Evolutionary conservation across 2,113 vertebrate genomes (phyloP).

Genomic region (Eulacestoma nigropectus): DNA sequence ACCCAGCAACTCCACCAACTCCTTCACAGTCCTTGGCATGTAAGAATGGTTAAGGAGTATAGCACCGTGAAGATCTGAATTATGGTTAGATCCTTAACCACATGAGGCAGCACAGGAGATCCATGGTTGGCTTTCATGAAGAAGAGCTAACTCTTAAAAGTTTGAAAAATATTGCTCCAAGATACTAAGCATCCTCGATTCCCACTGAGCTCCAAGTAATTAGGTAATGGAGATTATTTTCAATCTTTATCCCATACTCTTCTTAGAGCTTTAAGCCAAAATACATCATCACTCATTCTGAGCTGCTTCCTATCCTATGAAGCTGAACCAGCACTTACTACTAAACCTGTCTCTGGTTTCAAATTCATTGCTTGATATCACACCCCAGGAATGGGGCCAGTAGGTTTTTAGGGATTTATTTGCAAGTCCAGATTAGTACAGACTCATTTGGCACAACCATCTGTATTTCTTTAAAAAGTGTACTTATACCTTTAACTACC

Average conservation of each 20-base stretch:
- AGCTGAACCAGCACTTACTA: conserved; percentile 54
- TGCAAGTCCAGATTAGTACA: conserved; percentile 55
- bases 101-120: neutral
- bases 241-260: conserved; percentile 36
- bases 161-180: conserved; percentile 3
- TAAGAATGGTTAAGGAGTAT: neutral
- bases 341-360: conserved; percentile 48
- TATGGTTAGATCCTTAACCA: neutral
- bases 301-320: conserved; percentile 33
- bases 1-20: neutral
- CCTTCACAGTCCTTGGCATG: neutral
- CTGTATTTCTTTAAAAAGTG: neutral
- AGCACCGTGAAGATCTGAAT: neutral
- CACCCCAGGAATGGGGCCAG: conserved; percentile 38
- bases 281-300: conserved; percentile 50
- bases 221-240: conserved; percentile 57
- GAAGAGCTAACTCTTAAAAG: neutral
- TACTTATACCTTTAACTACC: conserved; percentile 56
- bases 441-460: conserved; percentile 45
- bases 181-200: neutral
- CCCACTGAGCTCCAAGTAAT: conserved; percentile 16
- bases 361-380: conserved; percentile 53
- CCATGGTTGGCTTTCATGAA: neutral
- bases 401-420: conserved; percentile 62
- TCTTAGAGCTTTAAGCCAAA: conserved; percentile 54